Evolutionary conservation across 2,888 invertebrate genomes (phyloP), one percentile per base, ranked within the genome.

Genomic region (Lypha dubia): DNA sequence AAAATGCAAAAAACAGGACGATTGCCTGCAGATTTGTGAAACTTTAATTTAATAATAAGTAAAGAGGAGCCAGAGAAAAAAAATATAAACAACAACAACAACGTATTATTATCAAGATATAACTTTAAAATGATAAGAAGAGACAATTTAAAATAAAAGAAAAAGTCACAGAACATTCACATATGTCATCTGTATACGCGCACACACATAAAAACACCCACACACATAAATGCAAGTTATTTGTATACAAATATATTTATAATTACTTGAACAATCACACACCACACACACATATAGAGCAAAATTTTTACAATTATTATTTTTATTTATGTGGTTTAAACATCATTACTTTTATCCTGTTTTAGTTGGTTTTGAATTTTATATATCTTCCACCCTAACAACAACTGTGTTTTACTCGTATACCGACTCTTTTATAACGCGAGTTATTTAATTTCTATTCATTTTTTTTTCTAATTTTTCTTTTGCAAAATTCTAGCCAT

Each of bases 311-410:
- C 62, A 51, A 71, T 46, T 63, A 65, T 77, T 73, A 58, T 35
- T 71, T 74, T 65, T 63, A 58, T 84, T 71, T 67, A 70, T 73
- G 71, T 71, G 71, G 79, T 71, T n/a, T 73, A 73, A 65, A 73
- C 24, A 56, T 56, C 35, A 70, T 70, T 63, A 81, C 65, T 85
- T 65, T 65, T 38, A n/a, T n/a, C n/a, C n/a, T n/a, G n/a, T 38
- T 1, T 28, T 68, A 67, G 65, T 62, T 44, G 63, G 28, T 80
- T 84, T 60, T 63, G 46, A 74, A 63, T 35, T 75, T 62, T 38
- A 58, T 41, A 49, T 32, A 65, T 41, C 20, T 68, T 46, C 32
- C 46, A 58, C 20, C 22, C 71, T 51, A 51, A 71, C 28, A 15
- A 53, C 58, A 51, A 65, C 79, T 60, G 49, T 71, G 53, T 71